Percentiles rank a stretch among this genome's conserved stretches.
Conservation (phyloP, 2,888 invertebrate species). For the Tenthredo amoena region DNA sequence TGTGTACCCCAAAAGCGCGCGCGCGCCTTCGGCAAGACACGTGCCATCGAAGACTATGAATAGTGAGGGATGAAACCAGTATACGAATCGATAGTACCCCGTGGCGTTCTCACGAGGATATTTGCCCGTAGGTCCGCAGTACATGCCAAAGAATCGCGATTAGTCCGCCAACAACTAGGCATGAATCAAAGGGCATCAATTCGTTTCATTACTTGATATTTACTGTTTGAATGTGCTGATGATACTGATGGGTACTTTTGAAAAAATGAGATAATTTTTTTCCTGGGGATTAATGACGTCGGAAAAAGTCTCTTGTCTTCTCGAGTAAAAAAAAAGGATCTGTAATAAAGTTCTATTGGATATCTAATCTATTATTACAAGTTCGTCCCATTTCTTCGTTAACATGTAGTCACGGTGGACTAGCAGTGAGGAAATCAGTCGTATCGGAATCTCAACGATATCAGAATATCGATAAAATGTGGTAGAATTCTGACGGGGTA, state of each 20-base stretch:
- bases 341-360: not conserved
- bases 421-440: not conserved
- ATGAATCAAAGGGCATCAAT: constrained; percentile 12
- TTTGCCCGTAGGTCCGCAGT: constrained; percentile 18
- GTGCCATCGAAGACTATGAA: constrained; percentile 73
- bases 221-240: not conserved
- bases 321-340: not conserved
- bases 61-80: constrained; percentile 68
- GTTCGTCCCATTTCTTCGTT: not conserved
- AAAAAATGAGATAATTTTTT: not conserved
- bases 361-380: not conserved
- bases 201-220: not conserved
- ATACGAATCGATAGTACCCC: constrained; percentile 67
- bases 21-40: constrained; percentile 64
- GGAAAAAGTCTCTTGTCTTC: not conserved
- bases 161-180: constrained; percentile 25
- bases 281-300: not conserved
- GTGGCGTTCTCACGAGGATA: constrained; percentile 52
- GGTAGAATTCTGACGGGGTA: not conserved
- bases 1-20: constrained; percentile 6
- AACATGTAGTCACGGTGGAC: not conserved
- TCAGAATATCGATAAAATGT: constrained; percentile 13
- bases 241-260: not conserved
- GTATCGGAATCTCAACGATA: not conserved
- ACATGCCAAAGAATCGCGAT: constrained; percentile 49